Percentiles rank a stretch among this genome's conserved stretches.
phyloP scores from a whole-genome alignment of 2,888 invertebrate genomes.

The Nephrotoma guestfalica region DNA sequence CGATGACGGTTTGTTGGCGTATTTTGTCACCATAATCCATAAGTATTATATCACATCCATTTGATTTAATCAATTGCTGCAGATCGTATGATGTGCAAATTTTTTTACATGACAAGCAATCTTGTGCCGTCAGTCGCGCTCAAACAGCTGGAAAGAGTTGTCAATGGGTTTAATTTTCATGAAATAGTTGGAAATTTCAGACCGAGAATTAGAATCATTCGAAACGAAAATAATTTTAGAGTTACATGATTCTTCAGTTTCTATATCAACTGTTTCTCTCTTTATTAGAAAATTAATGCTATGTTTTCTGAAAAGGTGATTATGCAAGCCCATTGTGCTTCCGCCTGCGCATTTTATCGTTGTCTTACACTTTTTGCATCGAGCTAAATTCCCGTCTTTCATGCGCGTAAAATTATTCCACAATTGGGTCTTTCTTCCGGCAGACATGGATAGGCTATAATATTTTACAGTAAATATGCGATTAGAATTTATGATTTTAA shows the following conservation, averaged over 20 bases:
- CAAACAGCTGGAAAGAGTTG: not conserved
- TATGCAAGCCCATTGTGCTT: too few species aligned
- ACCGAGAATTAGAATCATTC: too few species aligned
- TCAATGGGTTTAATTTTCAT: not conserved
- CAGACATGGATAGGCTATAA: too few species aligned
- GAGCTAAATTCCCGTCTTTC: too few species aligned
- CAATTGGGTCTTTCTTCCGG: too few species aligned
- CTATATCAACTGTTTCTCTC: too few species aligned
- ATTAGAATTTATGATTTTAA: too few species aligned
- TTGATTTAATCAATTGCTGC: not conserved
- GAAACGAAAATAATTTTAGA: not conserved
- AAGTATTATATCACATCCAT: not conserved
- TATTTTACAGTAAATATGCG: too few species aligned
- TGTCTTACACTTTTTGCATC: too few species aligned
- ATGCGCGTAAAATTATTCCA: too few species aligned
- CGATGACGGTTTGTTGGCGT: not conserved
- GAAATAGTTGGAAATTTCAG: conserved; percentile 1
- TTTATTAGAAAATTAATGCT: not conserved
- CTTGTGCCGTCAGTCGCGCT: not conserved
- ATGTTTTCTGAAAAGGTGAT: not conserved
- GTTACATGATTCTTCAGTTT: not conserved
- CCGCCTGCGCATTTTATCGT: too few species aligned
- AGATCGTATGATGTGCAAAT: not conserved
- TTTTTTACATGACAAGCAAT: not conserved
- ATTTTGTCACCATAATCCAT: not conserved